Evolutionary conservation across 2,888 invertebrate species (phyloP), one percentile per base, ranked within the genome.

Genomic region (Cataglyphis albicans): DNA sequence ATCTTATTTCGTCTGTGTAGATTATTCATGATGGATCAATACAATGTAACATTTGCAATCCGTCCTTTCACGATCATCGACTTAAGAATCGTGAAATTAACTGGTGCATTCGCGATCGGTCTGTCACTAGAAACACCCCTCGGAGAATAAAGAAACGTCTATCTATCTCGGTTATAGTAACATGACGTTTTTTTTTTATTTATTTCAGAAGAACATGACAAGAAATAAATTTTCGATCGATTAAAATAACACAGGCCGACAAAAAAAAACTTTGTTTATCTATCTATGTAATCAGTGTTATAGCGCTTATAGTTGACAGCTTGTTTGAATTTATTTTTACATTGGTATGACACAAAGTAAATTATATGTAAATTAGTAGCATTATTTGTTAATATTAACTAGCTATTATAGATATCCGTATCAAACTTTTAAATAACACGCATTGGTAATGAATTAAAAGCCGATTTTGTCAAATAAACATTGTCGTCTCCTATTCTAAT

Each of bases 1-100:
- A 84, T 21, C 6, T 82, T 21, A 81, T 44, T 10, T 61, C 12
- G 25, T 25, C 32, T 35, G 7, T n/a, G 15, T 78, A 63, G 57
- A 61, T 72, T 74, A 86, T 87, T 83, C 57, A 70, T 65, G 59
- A 61, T 9, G 29, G 73, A 82, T 83, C 80, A 80, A 86, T 81
- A 32, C 44, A 73, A 82, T 80, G 21, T 52, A 64, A 63, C 25
- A 35, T 76, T 44, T 67, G 29, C 15, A 48, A 63, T 7, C 32
- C 3, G 21, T 52, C 38, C 15, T 59, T 52, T 68, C 5, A 5
- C n/a, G n/a, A 12, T 70, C 5, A 25, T 44, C 6, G 18, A 48
- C 6, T 48, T n/a, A n/a, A 48, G 44, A 78, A 76, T 5, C 9
- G 38, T 61, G 18, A 38, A 48, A 67, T 35, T 48, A 57, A 21